Evolutionary conservation across 2,888 invertebrate species (phyloP), one percentile per base, ranked within the genome.

Genomic region (Busseola fusca): DNA sequence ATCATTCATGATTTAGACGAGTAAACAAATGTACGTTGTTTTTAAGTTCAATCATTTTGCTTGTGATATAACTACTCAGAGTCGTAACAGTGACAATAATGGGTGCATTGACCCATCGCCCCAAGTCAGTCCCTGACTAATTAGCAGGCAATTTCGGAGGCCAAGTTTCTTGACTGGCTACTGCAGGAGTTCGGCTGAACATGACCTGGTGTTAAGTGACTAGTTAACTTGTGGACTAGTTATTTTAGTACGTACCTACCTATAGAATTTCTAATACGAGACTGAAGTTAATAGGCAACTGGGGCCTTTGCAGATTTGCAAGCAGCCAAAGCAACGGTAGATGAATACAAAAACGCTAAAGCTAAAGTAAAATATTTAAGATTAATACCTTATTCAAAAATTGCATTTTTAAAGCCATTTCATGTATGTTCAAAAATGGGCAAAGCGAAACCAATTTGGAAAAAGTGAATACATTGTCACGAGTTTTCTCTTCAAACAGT

Each of bases 391-490:
- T 6, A 37, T 56, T 27, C 1, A 14, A 16, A 25, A 57, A 21
- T 5, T 27, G 16, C 6, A 27, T 27, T 45, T 21, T 0, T 9
- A 54, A 45, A 52, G 21, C 16, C 3, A 52, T 14, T 59, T 48
- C 1, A 6, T 52, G 9, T 1, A 16, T 40, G 1, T 56, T 48
- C 0, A 60, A 74, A 60, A 66, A 74, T 30, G 21, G 30, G 40
- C 30, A 60, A 48, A 7, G 18, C 0, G 10, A 18, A 54, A 37
- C 64, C 18, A 64, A 45, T 56, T 50, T 45, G 27, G 12, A 50
- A 73, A 34, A 64, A 64, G 27, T 72, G 54, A 73, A 73, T 68
- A 52, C 68, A 58, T 73, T 73, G 78, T 73, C 78, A 63, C 37
- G 40, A 58, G 30, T 69, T 65, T 78, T 54, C 69, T 52, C 40